Evolutionary conservation across 1,140 invertebrate genomes (phyloP).

Genomic region (Aphidius gifuensis): DNA sequence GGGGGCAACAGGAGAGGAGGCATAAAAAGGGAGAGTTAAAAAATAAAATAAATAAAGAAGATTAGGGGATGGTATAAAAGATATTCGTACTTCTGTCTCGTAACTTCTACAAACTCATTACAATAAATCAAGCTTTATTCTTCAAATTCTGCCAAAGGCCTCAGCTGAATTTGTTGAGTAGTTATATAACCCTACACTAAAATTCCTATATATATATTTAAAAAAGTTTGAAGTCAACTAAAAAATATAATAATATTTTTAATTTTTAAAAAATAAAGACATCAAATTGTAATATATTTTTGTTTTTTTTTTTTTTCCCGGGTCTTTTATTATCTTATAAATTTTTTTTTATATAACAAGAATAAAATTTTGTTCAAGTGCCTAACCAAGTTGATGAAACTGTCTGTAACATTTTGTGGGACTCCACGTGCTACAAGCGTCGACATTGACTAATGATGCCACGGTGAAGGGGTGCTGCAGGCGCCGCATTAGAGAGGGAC

Average conservation of each 20-base stretch:
- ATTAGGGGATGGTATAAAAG: conserved; percentile 12
- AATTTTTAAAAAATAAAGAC: too few species aligned
- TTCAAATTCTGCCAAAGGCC: conserved; percentile 45
- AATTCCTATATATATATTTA: conserved; percentile 3
- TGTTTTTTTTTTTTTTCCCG: too few species aligned
- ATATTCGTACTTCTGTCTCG: conserved; percentile 39
- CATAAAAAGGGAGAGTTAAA: conserved; percentile 25
- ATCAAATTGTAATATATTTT: too few species aligned
- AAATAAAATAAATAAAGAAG: conserved; percentile 1
- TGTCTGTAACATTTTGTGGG: conserved; percentile 43
- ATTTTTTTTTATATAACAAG: conserved; percentile 28
- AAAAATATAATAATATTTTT: too few species aligned
- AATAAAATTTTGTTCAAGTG: conserved; percentile 34
- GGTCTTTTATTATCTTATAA: conserved; percentile 14
- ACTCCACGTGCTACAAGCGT: conserved; percentile 47
- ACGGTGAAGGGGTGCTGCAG: conserved; percentile 39
- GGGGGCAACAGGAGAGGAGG: conserved; percentile 13
- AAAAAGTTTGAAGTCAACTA: too few species aligned
- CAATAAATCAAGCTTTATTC: conserved; percentile 59
- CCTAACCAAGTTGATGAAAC: conserved; percentile 44
- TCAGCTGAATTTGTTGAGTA: conserved; percentile 48
- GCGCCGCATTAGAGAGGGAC: conserved; percentile 31
- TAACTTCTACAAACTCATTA: conserved; percentile 57
- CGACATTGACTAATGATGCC: conserved; percentile 57
- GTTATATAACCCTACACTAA: conserved; percentile 29